Base-by-base conservation (phyloP, 2,888 invertebrate species). In the Choreutis nemorana region DNA sequence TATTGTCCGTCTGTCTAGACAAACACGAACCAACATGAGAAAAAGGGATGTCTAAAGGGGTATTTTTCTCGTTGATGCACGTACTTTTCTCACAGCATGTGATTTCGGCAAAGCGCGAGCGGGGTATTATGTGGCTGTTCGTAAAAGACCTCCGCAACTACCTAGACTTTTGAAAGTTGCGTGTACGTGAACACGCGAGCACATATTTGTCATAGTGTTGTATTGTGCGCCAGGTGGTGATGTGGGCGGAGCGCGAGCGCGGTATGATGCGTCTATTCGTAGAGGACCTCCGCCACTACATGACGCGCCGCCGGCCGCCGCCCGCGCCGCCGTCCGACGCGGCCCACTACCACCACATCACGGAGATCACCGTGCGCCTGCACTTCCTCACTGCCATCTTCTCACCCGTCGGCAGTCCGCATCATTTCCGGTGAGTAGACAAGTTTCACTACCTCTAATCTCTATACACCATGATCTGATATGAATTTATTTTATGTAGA, bases 251-350 rank as follows among this genome's bases (percentile, higher is more conserved):
- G 53, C 85, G 89, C 23, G 92, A 94, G 50, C 89, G 94, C 45
- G 87, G 90, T 44, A 94, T 97, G 95, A 92, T 94, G 90, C 86
- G 88, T 7, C 86, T 93, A 55, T 95, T 96, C 67, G 91, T 97
- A 45, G 90, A 89, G 50, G 93, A 95, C 64, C 73, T 96, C 26
- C 87, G 90, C 29, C 85, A 87, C 42, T 95, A 70, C 61, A 64
- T 58, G 60, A 50, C 38, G 32, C 44, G 45, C 34, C 37, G 53
- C 33, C 56, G 57, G 33, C 34, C 44, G 27, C 28, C 36, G n/a
- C 32, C 44, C 21, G 14, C 9, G 3, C 14, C 26, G 9, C 14
- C 26, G 11, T 35, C 38, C 26, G 70, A 70, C 41, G 60, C 64
- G 31, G 64, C 63, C 32, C 73, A 73, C 49, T 73, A 71, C 52